These are phyloP conservation scores for Passer montanus DNA, from an alignment of 2,113 vertebrate species.

Conservation along the genomic window DNA sequence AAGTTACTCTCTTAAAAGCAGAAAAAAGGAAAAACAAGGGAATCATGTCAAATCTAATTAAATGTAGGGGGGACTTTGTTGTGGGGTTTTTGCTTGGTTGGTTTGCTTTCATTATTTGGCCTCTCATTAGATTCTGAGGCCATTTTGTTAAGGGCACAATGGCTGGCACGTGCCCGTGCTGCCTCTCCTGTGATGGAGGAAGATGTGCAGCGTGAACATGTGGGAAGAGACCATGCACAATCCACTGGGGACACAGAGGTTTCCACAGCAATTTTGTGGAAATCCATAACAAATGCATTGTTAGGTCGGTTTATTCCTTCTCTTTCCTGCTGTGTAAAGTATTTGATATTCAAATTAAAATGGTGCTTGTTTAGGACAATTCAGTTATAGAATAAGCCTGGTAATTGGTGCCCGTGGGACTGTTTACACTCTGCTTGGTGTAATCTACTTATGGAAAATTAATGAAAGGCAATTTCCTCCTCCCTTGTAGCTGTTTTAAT, in stretches of 20 bases:
- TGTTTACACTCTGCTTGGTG: slow-evolving; percentile 66
- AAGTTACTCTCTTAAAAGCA: neutral
- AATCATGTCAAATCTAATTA: neutral
- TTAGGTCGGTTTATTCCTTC: slow-evolving; percentile 21
- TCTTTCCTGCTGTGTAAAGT: slow-evolving; percentile 49
- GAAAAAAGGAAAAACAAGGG: neutral
- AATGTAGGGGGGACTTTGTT: fast-evolving
- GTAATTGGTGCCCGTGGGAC: slow-evolving; percentile 67
- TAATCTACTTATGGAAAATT: slow-evolving; percentile 71
- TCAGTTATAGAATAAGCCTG: slow-evolving; percentile 55
- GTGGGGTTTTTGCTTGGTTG: neutral
- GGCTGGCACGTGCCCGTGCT: neutral
- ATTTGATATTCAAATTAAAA: slow-evolving; percentile 70
- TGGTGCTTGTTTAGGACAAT: slow-evolving; percentile 66
- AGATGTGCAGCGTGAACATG: neutral
- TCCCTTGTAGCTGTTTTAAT: slow-evolving; percentile 28
- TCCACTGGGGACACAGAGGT: neutral
- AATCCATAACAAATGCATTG: slow-evolving; percentile 57
- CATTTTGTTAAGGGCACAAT: neutral
- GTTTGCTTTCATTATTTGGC: neutral
- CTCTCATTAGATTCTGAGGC: neutral
- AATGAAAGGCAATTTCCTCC: slow-evolving; percentile 62
- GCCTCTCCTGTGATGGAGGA: neutral
- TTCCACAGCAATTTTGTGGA: slow-evolving; percentile 15
- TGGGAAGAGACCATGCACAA: neutral